Percentiles rank a stretch among this genome's conserved stretches.
Evolutionary conservation across 2,113 vertebrate species (phyloP).

Genomic region (Ptychochromis oligacanthus): DNA sequence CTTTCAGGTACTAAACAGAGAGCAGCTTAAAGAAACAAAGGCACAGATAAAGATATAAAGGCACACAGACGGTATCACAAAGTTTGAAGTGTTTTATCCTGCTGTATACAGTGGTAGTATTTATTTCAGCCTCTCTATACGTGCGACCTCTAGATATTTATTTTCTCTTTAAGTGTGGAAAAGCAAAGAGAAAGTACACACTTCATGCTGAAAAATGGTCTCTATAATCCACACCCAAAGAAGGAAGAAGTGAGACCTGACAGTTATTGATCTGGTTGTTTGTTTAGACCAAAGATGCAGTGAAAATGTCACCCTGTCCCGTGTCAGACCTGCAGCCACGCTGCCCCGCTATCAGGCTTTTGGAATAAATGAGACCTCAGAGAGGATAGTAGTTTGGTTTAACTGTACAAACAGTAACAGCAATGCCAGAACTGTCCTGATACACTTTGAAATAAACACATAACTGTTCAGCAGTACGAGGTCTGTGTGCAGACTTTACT

Average conservation of each 20-base stretch:
- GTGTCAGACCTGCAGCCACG: constrained; percentile 16
- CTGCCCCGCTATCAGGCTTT: neutral
- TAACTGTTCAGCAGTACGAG: neutral
- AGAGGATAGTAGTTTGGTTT: neutral
- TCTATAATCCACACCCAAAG: neutral
- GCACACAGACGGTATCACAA: neutral
- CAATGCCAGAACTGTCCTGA: constrained; percentile 1
- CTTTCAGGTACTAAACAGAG: constrained; percentile 87
- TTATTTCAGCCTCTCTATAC: neutral
- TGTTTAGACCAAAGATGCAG: neutral
- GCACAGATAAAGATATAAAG: constrained; percentile 9
- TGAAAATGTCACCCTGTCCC: constrained; percentile 37
- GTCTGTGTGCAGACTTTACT: neutral
- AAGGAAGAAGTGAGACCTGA: constrained; percentile 8
- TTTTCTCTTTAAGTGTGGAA: constrained; percentile 3
- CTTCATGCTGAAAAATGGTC: constrained; percentile 1
- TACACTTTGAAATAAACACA: constrained; percentile 35
- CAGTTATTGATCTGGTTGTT: constrained; percentile 33
- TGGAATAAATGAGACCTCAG: neutral
- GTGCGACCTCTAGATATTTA: constrained; percentile 41
- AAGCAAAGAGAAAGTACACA: constrained; percentile 2
- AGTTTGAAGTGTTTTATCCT: constrained; percentile 33
- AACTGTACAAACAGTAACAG: constrained; percentile 11
- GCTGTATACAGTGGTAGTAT: neutral
- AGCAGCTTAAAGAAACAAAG: constrained; percentile 4